Evolutionary conservation across 2,797 vertebrate species (phyloP).

Genomic region (Sebastes matsubarae): DNA sequence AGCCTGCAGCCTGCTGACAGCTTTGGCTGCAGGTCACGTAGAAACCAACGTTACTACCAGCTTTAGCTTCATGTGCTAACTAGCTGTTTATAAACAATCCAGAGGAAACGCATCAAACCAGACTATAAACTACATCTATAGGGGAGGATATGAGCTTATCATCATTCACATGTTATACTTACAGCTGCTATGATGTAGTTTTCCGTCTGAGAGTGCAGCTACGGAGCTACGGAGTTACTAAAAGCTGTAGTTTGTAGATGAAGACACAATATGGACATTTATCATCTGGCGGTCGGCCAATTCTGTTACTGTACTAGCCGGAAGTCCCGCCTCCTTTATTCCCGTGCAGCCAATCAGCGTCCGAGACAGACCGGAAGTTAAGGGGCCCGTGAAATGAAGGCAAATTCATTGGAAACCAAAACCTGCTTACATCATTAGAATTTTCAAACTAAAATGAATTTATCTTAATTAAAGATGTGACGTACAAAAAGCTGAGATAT

Average conservation of each 20-base stretch:
- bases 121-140: constrained; percentile 1
- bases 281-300: constrained; percentile 62
- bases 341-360: constrained; percentile 35
- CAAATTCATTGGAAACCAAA: background rate
- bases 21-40: constrained; percentile 24
- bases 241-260: constrained; percentile 10
- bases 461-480: background rate
- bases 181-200: constrained; percentile 21
- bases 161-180: constrained; percentile 37
- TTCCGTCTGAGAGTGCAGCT: constrained; percentile 10
- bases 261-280: constrained; percentile 58
- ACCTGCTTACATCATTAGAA: background rate
- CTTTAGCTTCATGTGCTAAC: constrained; percentile 71
- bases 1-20: constrained; percentile 30
- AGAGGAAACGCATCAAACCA: constrained; percentile 15
- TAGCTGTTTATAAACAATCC: constrained; percentile 50
- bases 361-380: constrained; percentile 28
- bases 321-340: constrained; percentile 54
- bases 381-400: background rate
- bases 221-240: constrained; percentile 17
- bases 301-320: constrained; percentile 18
- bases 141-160: background rate
- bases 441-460: background rate
- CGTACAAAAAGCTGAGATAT: background rate
- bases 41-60: constrained; percentile 1